Evolutionary conservation across 2,113 vertebrate species (phyloP), one percentile per base, ranked within the genome.

Genomic region (Triplophysa dalaica): DNA sequence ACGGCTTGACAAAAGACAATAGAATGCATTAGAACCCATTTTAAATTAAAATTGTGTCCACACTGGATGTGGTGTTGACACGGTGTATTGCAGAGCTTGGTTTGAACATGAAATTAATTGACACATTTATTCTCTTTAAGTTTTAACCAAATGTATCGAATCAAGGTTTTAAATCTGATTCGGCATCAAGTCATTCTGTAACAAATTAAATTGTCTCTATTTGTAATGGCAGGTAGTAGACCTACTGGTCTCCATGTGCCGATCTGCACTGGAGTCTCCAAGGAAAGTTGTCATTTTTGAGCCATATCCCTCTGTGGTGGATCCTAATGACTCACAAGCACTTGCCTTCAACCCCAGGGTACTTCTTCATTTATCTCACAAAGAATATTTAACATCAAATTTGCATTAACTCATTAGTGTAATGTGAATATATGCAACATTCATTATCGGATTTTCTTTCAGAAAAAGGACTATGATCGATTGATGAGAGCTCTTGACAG

Each of bases 301-400:
- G 93, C 95, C 95, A 92, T 97, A 96, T 89, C 95, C 95, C 85
- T 97, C 95, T 82, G 95, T 97, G 86, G 95, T 97, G 75, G 95
- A 97, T 87, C 95, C 95, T 52, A 95, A 94, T 48, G 94, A 97
- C 86, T 88, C 94, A 87, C 94, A 96, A 90, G 91, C 93, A 88
- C 89, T 96, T 91, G 95, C 95, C 91, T 96, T 97, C 90, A 97
- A 97, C 85, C 95, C 95, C 60, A 92, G 94, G 89, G 95, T 97
- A 90, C 87, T 56, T 38, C 87, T 56, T 38, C 26, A 58, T 58
- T 21, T 26, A 73, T 73, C 17, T 19, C 38, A 38, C 38, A 11
- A 16, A 74, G 26, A 21, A 19, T 33, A 58, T 60, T 60, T 41
- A 22, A 13, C 54, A 56, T 73, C 9, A 56, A 19, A n/a, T 61